Base-by-base conservation (phyloP, 2,888 invertebrate genomes). In the Drosophila differens region DNA sequence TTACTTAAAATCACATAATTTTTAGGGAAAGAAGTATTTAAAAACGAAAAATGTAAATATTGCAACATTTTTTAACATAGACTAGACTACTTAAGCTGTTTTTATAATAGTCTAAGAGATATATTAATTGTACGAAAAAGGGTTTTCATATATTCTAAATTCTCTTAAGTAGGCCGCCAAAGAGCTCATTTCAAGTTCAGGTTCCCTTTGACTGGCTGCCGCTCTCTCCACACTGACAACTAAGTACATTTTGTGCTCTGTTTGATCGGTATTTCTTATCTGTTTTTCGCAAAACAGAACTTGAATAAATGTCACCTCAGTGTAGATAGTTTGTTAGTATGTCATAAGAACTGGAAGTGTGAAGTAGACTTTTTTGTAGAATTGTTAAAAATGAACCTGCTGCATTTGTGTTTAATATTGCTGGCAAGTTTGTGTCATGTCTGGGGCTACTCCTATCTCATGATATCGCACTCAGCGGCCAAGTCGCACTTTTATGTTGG, bases 401-500 rank as follows among this genome's bases (percentile, higher is more conserved):
- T 65, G 4, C 32, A 16, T 2, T 2, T 41, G 16, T n/a, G 30
- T 0, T 12, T 71, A 33, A 16, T 77, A 41, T 37, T 63, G 1
- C 1, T 81, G 25, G 53, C 71, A 37, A 53, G 60, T 52, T 19
- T 77, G 10, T 41, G 77, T 14, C 74, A 74, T 33, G 79, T 59
- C 5, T 30, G 68, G 44, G 77, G 83, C 2, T 91, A 85, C 61
- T 90, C 87, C 51, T 88, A 81, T 66, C 72, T 92, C 4, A 67
- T 78, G 65, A 65, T 92, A 16, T 52, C 85, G 55, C 91, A 74
- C 30, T 82, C 83, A 1, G 81, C 64, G 10, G 64, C 81, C 47
- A 82, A 73, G 68, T 92, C 92, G 0, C 92, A 92, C 69, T 91
- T 91, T 68, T 81, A 87, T 51, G 81, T 92, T n/a, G 91, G 85